These are phyloP conservation scores for Acanthiza pusilla DNA, from an alignment of 2,797 vertebrate genomes.

Conservation along the genomic window DNA sequence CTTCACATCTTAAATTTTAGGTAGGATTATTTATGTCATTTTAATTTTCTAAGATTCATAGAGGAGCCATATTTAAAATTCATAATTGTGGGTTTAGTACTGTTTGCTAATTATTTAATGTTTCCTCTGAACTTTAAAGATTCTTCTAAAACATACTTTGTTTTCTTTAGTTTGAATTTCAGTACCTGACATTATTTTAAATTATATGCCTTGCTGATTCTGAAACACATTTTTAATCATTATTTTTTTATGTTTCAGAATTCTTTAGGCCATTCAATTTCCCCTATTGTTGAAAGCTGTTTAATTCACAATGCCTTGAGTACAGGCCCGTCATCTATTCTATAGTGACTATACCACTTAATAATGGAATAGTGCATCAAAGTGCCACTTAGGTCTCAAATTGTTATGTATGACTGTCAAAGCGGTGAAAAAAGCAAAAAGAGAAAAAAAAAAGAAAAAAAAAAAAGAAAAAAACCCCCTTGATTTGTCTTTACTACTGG, in stretches of 20 bases:
- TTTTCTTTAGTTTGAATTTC: constrained; percentile 75
- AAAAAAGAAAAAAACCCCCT: constrained; percentile 36
- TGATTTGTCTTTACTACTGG: constrained; percentile 82
- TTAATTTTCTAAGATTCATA: neutral
- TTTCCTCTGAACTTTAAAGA: constrained; percentile 58
- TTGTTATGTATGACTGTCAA: constrained; percentile 84
- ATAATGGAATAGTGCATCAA: constrained; percentile 81
- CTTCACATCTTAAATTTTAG: constrained; percentile 16
- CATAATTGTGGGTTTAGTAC: constrained; percentile 48
- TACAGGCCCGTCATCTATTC: constrained; percentile 75
- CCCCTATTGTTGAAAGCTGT: constrained; percentile 65
- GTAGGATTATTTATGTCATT: neutral
- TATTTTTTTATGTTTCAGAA: constrained; percentile 70
- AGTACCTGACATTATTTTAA: constrained; percentile 73
- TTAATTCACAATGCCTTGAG: constrained; percentile 73
- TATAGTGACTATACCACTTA: constrained; percentile 78
- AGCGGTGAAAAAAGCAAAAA: constrained; percentile 68
- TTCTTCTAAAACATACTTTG: constrained; percentile 59
- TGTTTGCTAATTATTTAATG: constrained; percentile 60
- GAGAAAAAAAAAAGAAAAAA: neutral
- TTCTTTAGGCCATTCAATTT: constrained; percentile 63
- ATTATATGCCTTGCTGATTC: constrained; percentile 63
- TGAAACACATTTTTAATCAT: constrained; percentile 70
- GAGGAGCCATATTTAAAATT: constrained; percentile 36
- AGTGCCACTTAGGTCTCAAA: constrained; percentile 83